These are phyloP conservation scores for Mobula hypostoma DNA, from an alignment of 2,113 vertebrate species.

Conservation along the genomic window DNA sequence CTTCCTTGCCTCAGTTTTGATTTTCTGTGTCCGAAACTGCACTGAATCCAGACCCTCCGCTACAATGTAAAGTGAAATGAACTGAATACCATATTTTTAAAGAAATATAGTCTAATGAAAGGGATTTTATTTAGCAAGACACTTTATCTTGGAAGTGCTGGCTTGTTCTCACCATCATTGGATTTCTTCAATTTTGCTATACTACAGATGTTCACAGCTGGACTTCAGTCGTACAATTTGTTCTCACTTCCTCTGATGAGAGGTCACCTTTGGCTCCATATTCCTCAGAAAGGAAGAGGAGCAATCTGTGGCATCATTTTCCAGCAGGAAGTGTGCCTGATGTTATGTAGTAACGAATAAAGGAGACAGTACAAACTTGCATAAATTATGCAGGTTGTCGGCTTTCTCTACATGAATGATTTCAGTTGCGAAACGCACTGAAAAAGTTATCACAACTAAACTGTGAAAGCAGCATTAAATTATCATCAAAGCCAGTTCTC, in stretches of 20 bases:
- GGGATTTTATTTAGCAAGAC: not conserved
- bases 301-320: not conserved
- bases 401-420: not conserved
- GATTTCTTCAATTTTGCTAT: not conserved
- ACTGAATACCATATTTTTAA: not conserved
- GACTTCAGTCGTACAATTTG: not conserved
- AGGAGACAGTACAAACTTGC: not conserved
- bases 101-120: not conserved
- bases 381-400: slow-evolving; percentile 1
- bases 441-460: not conserved
- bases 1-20: not conserved
- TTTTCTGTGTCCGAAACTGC: not conserved
- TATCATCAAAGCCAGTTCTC: not conserved
- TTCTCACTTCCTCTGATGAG: not conserved
- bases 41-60: not conserved
- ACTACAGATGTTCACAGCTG: slow-evolving; percentile 18
- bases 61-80: not conserved
- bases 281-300: not conserved
- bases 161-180: not conserved
- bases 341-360: not conserved
- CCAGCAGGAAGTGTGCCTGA: not conserved
- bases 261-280: slow-evolving; percentile 6
- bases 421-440: not conserved
- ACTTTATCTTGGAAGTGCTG: not conserved
- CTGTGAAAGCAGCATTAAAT: not conserved